These are phyloP conservation scores for Xyrauchen texanus DNA, from an alignment of 2,113 vertebrate genomes.

Conservation along the genomic window DNA sequence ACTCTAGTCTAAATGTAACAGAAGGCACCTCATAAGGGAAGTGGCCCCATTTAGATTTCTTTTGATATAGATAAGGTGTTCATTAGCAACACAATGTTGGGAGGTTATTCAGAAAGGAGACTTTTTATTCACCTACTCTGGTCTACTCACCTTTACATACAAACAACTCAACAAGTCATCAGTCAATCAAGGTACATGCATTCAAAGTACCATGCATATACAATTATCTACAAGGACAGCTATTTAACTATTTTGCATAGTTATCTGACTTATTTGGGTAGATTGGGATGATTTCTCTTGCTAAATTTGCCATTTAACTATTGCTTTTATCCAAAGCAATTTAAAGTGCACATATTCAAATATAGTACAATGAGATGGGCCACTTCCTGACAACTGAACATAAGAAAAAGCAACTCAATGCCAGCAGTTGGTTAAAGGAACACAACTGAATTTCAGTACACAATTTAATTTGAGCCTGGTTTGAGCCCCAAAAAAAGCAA, in stretches of 20 bases:
- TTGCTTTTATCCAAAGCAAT: no score
- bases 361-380: no score
- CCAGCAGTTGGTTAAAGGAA: no score
- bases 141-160: no score
- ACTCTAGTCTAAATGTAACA: background rate
- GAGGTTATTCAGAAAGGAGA: slow-evolving; percentile 9
- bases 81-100: slow-evolving; percentile 16
- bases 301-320: no score
- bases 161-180: slow-evolving; percentile 24
- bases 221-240: background rate
- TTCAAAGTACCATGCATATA: background rate
- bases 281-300: background rate
- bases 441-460: no score
- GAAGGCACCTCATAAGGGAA: background rate
- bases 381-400: no score
- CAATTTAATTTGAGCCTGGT: no score
- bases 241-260: background rate
- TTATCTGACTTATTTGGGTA: background rate
- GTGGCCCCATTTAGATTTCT: background rate
- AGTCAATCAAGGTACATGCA: background rate
- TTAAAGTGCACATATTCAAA: no score
- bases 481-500: background rate
- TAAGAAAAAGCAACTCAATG: no score
- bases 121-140: slow-evolving; percentile 16
- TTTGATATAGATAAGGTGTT: slow-evolving; percentile 36